Base-by-base conservation (phyloP, 2,888 invertebrate species). In the Napeogenes sylphis region DNA sequence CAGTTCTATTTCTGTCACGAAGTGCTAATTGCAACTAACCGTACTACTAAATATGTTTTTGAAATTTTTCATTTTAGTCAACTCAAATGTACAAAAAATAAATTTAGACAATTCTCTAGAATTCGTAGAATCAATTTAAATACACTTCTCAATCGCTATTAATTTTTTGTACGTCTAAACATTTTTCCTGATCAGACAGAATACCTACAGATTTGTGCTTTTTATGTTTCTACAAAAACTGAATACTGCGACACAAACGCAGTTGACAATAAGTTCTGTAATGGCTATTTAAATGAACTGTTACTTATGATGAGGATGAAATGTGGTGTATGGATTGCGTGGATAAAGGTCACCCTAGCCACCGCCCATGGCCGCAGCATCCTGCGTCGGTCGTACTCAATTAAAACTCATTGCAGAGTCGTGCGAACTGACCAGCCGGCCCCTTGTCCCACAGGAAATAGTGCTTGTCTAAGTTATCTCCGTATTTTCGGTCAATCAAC, bases 361-460 rank as follows among this genome's bases (percentile, higher is more conserved):
- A 73, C 73, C 74, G 80, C 75, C 76, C 78, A 79, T 78, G 81
- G 79, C 83, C 80, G 79, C 79, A 78, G 82, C 75, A 84, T 86
- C 87, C 87, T 87, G 84, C 80, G 82, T 74, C 62, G 62, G 56
- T 74, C 80, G 65, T 75, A 84, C 84, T 88, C 82, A 87, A 89
- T 90, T 89, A 89, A 87, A 89, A 86, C 82, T 85, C 80, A 88
- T 88, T 85, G 85, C 80, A 81, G 84, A 86, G 81, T 86, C 89
- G 88, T 89, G 89, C 86, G 89, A 89, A 87, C 81, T 77, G 78
- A 71, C 76, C 77, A 72, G 68, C 72, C 71, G 69, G 68, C 74
- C 77, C 78, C 77, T 74, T 77, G 77, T 82, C 83, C 84, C 81
- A 82, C 87, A 85, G 87, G 86, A 87, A 82, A 81, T 76, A 80